Percentiles rank a stretch among this genome's conserved stretches.
Evolutionary conservation across 2,888 invertebrate species (phyloP).

Genomic region (Pherbina coryleti): DNA sequence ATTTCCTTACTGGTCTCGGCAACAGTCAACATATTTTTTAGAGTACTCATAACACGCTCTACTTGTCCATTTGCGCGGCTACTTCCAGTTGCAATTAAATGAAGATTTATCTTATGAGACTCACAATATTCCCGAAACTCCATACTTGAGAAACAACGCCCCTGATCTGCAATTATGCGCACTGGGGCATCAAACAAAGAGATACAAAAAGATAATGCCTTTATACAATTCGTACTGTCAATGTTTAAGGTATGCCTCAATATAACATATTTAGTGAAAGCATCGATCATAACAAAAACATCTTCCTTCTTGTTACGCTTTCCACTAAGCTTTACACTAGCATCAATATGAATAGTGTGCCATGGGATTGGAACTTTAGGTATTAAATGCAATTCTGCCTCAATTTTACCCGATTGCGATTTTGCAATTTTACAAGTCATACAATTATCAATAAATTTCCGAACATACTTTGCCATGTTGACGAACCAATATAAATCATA

Average conservation of each 20-base stretch:
- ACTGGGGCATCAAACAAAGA: constrained; percentile 11
- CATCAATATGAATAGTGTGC: constrained; percentile 41
- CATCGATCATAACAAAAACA: constrained; percentile 35
- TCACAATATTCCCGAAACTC: constrained; percentile 31
- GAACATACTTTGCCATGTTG: background rate
- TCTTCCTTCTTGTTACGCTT: constrained; percentile 35
- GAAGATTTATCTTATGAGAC: constrained; percentile 8
- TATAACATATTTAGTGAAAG: constrained; percentile 34
- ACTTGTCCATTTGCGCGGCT: constrained; percentile 34
- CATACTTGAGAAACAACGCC: constrained; percentile 23
- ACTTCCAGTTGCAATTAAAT: constrained; percentile 29
- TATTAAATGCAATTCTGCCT: constrained; percentile 43
- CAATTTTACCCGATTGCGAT: background rate
- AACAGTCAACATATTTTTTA: constrained; percentile 34
- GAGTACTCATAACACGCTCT: constrained; percentile 13
- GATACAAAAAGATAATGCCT: constrained; percentile 19
- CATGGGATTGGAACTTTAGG: constrained; percentile 47
- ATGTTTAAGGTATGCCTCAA: constrained; percentile 35
- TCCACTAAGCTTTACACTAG: constrained; percentile 36
- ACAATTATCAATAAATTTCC: background rate
- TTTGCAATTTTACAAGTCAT: background rate
- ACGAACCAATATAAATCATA: background rate
- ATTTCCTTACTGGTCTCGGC: constrained; percentile 11
- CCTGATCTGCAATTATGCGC: constrained; percentile 11
- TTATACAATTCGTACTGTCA: constrained; percentile 35